A percentile compares a stretch with the other conserved stretches of the same genome.
These are phyloP conservation scores for Potorous gilbertii DNA, from an alignment of 2,797 vertebrate species.

Conservation along the genomic window DNA sequence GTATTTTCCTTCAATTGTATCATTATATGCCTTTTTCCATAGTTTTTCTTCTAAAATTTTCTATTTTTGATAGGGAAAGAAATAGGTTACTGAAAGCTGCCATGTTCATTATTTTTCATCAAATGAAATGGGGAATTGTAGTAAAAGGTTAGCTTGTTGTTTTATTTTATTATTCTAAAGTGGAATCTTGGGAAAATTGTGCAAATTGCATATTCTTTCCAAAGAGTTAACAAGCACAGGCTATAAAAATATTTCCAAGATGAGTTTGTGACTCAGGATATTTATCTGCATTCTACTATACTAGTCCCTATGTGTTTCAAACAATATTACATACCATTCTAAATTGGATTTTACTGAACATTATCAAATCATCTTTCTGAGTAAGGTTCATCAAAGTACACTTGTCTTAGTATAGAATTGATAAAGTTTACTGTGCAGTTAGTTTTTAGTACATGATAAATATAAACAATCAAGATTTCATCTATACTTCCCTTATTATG, in stretches of 20 bases:
- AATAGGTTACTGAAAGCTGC: neutral
- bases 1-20: constrained; percentile 30
- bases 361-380: constrained; percentile 39
- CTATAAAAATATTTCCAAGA: neutral
- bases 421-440: neutral
- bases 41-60: constrained; percentile 62
- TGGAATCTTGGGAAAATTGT: constrained; percentile 10
- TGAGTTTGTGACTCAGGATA: constrained; percentile 2
- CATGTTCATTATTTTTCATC: constrained; percentile 31
- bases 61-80: constrained; percentile 65
- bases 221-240: constrained; percentile 41
- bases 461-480: constrained; percentile 70
- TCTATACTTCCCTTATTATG: constrained; percentile 75
- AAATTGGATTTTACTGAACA: constrained; percentile 44
- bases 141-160: neutral
- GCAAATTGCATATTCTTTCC: constrained; percentile 54
- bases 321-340: constrained; percentile 12
- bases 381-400: constrained; percentile 14
- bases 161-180: neutral
- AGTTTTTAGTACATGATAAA: constrained; percentile 52
- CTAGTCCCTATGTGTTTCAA: constrained; percentile 58
- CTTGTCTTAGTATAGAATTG: neutral
- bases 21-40: constrained; percentile 23
- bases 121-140: constrained; percentile 19
- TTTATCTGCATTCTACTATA: constrained; percentile 65